These are phyloP conservation scores for Valencia hispanica DNA, from an alignment of 2,797 vertebrate species.

Conservation along the genomic window DNA sequence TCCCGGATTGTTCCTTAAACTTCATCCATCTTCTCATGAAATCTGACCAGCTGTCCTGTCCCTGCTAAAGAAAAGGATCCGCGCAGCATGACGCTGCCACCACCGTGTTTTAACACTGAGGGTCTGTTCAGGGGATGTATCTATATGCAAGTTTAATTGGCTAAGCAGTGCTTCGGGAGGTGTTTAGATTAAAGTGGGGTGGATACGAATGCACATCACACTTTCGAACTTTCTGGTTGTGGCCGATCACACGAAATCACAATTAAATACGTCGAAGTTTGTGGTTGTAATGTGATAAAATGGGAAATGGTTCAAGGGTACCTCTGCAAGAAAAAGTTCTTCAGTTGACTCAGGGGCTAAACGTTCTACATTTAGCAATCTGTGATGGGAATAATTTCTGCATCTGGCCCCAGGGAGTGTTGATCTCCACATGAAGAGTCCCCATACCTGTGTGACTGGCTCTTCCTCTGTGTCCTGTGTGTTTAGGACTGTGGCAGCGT, in stretches of 20 bases:
- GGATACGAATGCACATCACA: not conserved
- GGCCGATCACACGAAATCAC: not conserved
- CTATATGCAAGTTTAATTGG: too few species aligned
- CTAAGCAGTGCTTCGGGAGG: not conserved
- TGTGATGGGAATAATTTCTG: not conserved
- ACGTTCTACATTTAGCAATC: not conserved
- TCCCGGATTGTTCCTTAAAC: too few species aligned
- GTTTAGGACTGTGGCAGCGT: conserved; percentile 91
- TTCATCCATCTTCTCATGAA: too few species aligned
- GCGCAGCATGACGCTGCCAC: not conserved
- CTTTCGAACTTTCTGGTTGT: not conserved
- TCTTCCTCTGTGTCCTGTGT: conserved; percentile 93
- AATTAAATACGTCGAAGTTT: not conserved
- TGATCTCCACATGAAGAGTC: conserved; percentile 13
- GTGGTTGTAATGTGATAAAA: not conserved
- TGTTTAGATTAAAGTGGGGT: not conserved
- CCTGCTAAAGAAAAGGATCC: too few species aligned
- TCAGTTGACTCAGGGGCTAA: not conserved
- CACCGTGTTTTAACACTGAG: not conserved
- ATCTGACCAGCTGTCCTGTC: too few species aligned
- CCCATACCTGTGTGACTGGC: conserved; percentile 83
- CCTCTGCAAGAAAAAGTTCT: not conserved
- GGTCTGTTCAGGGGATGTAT: not conserved
- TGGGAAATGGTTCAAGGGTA: not conserved
- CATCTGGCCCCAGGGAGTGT: conserved; percentile 21